Conservation (phyloP, 2,888 invertebrate genomes). For the Athrips mouffetella region DNA sequence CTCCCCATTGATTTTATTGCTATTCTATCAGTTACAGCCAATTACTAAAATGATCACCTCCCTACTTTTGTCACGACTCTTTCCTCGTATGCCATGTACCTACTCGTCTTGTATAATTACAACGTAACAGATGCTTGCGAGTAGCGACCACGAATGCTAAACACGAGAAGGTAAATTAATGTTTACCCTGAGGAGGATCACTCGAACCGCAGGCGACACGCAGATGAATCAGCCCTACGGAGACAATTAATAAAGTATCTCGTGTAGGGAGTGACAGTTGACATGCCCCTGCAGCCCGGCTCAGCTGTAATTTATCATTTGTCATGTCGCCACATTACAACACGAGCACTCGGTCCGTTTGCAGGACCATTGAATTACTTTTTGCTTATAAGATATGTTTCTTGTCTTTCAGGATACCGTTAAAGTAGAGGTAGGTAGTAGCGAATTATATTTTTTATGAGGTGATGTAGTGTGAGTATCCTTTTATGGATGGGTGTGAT, state of each 20-base stretch:
- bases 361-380: not conserved
- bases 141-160: slow-evolving; percentile 8
- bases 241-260: slow-evolving; percentile 12
- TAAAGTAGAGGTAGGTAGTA: too few species aligned
- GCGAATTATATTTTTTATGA: not conserved
- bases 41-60: slow-evolving; percentile 68
- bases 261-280: slow-evolving; percentile 7
- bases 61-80: slow-evolving; percentile 47
- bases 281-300: slow-evolving; percentile 10
- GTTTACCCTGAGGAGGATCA: not conserved
- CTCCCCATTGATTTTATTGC: slow-evolving; percentile 73
- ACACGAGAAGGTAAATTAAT: slow-evolving; percentile 11
- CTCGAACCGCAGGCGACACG: not conserved
- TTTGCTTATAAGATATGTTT: not conserved
- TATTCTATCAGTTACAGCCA: slow-evolving; percentile 68
- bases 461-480: not conserved
- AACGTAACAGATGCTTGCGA: slow-evolving; percentile 35
- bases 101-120: slow-evolving; percentile 49
- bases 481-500: not conserved
- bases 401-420: not conserved
- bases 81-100: slow-evolving; percentile 53
- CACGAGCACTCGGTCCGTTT: not conserved
- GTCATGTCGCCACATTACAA: slow-evolving; percentile 14
- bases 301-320: slow-evolving; percentile 14
- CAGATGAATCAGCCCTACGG: not conserved